These are phyloP conservation scores for Xestia rhomboidea DNA, from an alignment of 2,888 invertebrate species.

Conservation along the genomic window DNA sequence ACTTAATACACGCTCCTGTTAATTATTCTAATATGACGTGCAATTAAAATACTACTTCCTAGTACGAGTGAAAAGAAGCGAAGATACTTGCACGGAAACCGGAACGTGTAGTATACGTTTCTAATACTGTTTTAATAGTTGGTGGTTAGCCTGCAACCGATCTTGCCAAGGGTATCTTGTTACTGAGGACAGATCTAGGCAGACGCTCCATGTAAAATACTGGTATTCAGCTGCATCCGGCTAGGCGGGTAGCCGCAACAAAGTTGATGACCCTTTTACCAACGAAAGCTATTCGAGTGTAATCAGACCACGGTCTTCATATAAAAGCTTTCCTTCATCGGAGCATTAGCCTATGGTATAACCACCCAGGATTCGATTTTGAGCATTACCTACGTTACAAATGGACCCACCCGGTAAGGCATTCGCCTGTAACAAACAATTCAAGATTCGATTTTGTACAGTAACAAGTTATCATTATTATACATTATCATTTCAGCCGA, in stretches of 20 bases:
- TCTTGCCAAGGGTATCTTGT: neutral
- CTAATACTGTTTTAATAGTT: conserved; percentile 18
- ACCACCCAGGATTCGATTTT: neutral
- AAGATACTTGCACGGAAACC: conserved; percentile 52
- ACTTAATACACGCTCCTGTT: conserved; percentile 40
- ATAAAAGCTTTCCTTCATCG: neutral
- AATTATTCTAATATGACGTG: conserved; percentile 54
- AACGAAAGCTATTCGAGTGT: neutral
- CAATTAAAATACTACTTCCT: conserved; percentile 50
- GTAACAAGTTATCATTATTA: too few relatives aligned
- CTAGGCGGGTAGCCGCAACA: neutral
- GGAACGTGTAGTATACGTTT: conserved; percentile 31
- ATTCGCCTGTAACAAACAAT: neutral
- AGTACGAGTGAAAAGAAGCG: conserved; percentile 34
- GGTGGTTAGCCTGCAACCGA: neutral
- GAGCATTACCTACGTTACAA: neutral
- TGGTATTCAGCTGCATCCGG: neutral
- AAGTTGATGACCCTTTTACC: neutral
- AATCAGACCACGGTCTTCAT: neutral
- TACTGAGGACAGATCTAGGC: neutral
- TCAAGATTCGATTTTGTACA: neutral
- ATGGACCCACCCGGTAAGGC: neutral
- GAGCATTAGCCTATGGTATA: neutral
- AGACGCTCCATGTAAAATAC: neutral
- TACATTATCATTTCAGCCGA: too few relatives aligned